These are phyloP conservation scores for Geotrypetes seraphini DNA, from an alignment of 2,797 vertebrate species.

Conservation along the genomic window DNA sequence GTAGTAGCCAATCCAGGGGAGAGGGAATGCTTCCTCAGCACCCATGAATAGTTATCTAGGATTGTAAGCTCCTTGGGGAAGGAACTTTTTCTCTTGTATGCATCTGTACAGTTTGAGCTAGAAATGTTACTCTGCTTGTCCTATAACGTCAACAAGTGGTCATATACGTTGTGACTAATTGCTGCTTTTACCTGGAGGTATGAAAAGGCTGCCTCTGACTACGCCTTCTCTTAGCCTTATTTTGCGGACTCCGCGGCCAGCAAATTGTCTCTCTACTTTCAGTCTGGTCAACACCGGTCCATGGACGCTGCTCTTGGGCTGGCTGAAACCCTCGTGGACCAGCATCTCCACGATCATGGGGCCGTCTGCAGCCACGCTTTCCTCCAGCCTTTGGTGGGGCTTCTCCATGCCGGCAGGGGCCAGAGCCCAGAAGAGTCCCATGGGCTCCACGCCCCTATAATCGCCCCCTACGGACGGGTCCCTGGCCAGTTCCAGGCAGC, in stretches of 20 bases:
- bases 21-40: too few relatives aligned
- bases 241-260: conserved; percentile 47
- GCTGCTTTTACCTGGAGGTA: conserved; percentile 56
- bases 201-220: conserved; percentile 59
- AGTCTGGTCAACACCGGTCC: conserved; percentile 37
- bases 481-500: conserved; percentile 22
- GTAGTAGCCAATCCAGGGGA: too few relatives aligned
- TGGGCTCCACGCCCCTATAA: conserved; percentile 64
- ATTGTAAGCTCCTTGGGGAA: too few relatives aligned
- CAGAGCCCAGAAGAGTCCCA: conserved; percentile 71
- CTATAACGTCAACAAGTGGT: too few relatives aligned
- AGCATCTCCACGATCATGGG: conserved; percentile 49
- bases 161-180: too few relatives aligned
- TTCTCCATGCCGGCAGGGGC: conserved; percentile 40
- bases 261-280: conserved; percentile 50
- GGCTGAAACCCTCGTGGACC: conserved; percentile 47
- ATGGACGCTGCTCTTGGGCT: conserved; percentile 1
- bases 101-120: too few relatives aligned
- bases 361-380: conserved; percentile 29
- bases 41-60: too few relatives aligned
- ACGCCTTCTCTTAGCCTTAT: conserved; percentile 46
- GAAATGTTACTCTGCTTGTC: too few relatives aligned
- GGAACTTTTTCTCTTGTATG: too few relatives aligned
- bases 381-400: conserved; percentile 47
- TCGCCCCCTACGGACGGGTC: conserved; percentile 59